Percentiles rank a stretch among this genome's conserved stretches.
Conservation (phyloP, 1,140 invertebrate species). For the Dolichoris vasculosae region DNA sequence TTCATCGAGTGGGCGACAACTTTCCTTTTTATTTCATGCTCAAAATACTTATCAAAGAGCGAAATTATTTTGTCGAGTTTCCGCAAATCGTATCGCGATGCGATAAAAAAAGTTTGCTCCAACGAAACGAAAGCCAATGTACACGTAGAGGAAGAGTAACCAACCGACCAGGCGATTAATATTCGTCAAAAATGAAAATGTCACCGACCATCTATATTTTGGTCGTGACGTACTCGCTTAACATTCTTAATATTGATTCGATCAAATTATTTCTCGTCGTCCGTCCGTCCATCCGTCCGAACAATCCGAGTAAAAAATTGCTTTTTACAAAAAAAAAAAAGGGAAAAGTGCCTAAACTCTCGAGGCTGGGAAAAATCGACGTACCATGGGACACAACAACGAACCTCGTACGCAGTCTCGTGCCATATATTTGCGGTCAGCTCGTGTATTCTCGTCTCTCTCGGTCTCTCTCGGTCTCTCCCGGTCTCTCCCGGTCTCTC, state of each 20-base stretch:
- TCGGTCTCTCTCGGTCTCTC: neutral
- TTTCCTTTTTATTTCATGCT: neutral
- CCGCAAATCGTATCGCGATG: neutral
- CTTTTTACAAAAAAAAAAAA: slow-evolving; percentile 1
- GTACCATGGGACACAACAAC: slow-evolving; percentile 2
- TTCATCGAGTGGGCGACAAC: neutral
- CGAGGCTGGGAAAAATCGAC: neutral
- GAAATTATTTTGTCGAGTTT: neutral
- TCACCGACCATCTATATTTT: neutral
- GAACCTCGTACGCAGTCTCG: neutral
- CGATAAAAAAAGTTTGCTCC: neutral
- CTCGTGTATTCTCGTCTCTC: neutral
- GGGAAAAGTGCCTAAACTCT: neutral
- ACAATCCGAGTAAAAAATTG: slow-evolving; percentile 17
- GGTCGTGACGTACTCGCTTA: neutral
- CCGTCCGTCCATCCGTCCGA: neutral
- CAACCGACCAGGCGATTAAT: neutral
- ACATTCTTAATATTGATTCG: slow-evolving; percentile 28
- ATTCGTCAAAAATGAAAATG: slow-evolving; percentile 3
- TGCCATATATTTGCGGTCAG: slow-evolving; percentile 44
- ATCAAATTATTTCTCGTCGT: slow-evolving; percentile 24
- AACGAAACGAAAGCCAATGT: neutral
- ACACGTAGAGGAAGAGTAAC: neutral
- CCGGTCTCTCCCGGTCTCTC: neutral
- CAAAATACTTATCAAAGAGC: neutral